Percentiles rank a stretch among this genome's conserved stretches.
Evolutionary conservation across 2,113 vertebrate genomes (phyloP).

Genomic region (Malurus cyaneus): DNA sequence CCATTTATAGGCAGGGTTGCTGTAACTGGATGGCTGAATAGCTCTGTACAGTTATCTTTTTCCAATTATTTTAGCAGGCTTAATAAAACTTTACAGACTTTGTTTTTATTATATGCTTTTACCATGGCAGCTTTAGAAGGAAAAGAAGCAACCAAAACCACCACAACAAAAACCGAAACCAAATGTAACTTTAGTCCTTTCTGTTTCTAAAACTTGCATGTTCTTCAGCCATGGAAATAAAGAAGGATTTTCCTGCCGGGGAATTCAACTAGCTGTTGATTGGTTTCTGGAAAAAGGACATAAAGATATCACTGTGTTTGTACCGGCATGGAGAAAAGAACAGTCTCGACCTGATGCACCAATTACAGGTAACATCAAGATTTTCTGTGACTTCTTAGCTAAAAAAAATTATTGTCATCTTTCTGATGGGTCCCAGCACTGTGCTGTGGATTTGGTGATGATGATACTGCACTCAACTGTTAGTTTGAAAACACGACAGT

Average conservation of each 20-base stretch:
- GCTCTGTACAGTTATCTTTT: not conserved
- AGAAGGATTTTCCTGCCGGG: constrained; percentile 96
- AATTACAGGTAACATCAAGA: constrained; percentile 86
- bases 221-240: constrained; percentile 96
- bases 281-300: constrained; percentile 98
- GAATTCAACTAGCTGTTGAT: constrained; percentile 95
- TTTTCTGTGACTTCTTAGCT: not conserved
- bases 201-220: constrained; percentile 35
- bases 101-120: not conserved
- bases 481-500: not conserved
- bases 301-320: constrained; percentile 98
- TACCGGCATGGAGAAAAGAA: constrained; percentile 97
- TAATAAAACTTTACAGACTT: not conserved
- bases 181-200: not conserved
- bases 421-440: not conserved
- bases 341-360: constrained; percentile 96
- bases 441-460: not conserved
- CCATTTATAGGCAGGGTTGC: not conserved
- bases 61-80: not conserved
- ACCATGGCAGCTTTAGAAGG: not conserved
- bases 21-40: not conserved
- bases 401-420: not conserved
- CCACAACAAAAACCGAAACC: not conserved
- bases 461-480: not conserved
- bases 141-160: not conserved